Evolutionary conservation across 2,113 vertebrate species (phyloP).

Genomic region (Stictonetta naevosa): DNA sequence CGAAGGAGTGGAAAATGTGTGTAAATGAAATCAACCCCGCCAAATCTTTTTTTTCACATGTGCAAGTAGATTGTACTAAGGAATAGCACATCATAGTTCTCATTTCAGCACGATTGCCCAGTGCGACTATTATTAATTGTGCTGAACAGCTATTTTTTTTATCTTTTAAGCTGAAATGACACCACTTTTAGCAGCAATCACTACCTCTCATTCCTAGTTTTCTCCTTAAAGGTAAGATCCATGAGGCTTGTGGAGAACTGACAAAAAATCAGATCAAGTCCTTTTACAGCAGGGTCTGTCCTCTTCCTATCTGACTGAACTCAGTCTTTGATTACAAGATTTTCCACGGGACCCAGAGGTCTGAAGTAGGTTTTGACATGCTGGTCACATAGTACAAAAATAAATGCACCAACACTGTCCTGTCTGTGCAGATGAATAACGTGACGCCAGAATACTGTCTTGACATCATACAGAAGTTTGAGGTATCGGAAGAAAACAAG

Average conservation of each 20-base stretch:
- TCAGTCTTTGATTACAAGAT: background rate
- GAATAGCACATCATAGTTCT: background rate
- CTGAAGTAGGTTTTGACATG: background rate
- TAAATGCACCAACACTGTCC: background rate
- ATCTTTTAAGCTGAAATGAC: background rate
- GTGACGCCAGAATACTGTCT: slow-evolving; percentile 90
- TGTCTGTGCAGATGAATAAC: slow-evolving; percentile 86
- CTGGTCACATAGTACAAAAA: background rate
- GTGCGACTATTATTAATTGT: background rate
- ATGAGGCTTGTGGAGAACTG: background rate
- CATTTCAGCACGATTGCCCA: background rate
- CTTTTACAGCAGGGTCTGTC: background rate
- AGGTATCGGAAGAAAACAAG: slow-evolving; percentile 93
- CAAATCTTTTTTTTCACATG: background rate
- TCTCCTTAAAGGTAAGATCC: background rate
- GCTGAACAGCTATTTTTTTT: slow-evolving; percentile 1
- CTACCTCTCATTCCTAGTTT: background rate
- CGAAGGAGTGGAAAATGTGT: slow-evolving; percentile 27
- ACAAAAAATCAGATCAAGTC: background rate
- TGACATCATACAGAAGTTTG: slow-evolving; percentile 95
- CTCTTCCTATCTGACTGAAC: background rate
- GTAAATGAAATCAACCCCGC: slow-evolving; percentile 44
- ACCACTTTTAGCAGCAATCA: background rate
- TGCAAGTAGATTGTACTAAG: slow-evolving; percentile 24
- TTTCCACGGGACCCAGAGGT: background rate